Evolutionary conservation across 92 coral and sea anemone genomes (phyloP).

Genomic region (Phenganax subtilis): DNA sequence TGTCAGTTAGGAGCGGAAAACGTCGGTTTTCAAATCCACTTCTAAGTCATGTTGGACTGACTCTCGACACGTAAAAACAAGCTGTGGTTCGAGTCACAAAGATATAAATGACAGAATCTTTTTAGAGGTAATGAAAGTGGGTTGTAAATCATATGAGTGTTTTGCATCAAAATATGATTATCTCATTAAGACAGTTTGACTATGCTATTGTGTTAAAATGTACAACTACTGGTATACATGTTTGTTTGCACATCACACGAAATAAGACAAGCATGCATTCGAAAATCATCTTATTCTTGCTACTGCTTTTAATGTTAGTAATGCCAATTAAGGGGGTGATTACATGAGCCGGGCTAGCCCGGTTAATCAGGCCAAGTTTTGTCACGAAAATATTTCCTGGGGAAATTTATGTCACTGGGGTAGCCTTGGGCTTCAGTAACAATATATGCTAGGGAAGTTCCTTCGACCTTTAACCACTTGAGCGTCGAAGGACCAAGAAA

Average conservation of each 20-base stretch:
- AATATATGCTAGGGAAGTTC: not conserved
- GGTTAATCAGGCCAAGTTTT: no score
- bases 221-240: not conserved
- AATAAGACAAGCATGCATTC: not conserved
- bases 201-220: no score
- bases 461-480: not conserved
- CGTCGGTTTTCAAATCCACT: not conserved
- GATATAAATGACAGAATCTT: not conserved
- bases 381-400: no score
- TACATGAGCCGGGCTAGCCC: no score
- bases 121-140: conserved; percentile 10
- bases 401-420: no score
- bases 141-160: not conserved
- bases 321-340: no score
- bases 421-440: not conserved
- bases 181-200: no score
- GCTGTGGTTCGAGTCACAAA: conserved; percentile 1
- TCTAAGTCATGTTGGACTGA: not conserved
- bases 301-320: not conserved
- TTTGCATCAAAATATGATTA: no score
- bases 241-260: not conserved
- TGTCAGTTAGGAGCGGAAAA: not conserved
- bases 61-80: conserved; percentile 2
- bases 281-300: not conserved
- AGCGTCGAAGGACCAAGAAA: not conserved